Evolutionary conservation across 1,140 invertebrate genomes (phyloP), one percentile per base, ranked within the genome.

Genomic region (Aphis gossypii): DNA sequence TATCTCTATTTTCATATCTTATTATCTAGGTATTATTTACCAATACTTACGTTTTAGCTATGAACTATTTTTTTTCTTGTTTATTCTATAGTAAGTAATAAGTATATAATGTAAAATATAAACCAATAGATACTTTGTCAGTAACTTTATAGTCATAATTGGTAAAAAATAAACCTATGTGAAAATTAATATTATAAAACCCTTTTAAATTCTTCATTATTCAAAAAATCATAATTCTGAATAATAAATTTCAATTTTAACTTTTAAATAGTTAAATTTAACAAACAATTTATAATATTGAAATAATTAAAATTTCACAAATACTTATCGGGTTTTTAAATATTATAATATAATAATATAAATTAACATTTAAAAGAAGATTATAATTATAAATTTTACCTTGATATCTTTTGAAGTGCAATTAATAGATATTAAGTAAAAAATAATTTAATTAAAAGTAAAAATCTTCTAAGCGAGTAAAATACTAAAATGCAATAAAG

Each of bases 381-480:
- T 76, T 76, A 76, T 76, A 76, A 76, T 76, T 76, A 76, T 76
- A n/a, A 76, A 76, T 76, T 76, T 76, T 76, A n/a, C n/a, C n/a
- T 76, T n/a, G n/a, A 76, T 76, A 76, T 76, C 4, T 76, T 76
- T 76, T 76, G n/a, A 76, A 76, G 60, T 76, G 60, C 30, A 76
- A 76, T 76, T 76, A 76, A n/a, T 35, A 35, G 35, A 35, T 76
- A 76, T n/a, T 20, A 76, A n/a, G 5, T 18, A 76, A n/a, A 76
- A 68, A 76, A 76, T n/a, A 68, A 18, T 76, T 68, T 14, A 68
- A 68, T 68, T n/a, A 68, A 68, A 68, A n/a, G 30, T 68, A 68
- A 60, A n/a, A 56, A n/a, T 60, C 4, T 68, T 68, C 60, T 68
- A 68, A 68, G 60, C 30, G 11, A 76, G n/a, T 35, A n/a, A 76